Percentiles rank a stretch among this genome's conserved stretches.
Conservation (phyloP, 2,888 invertebrate species). For the Phymatocera aterrima region DNA sequence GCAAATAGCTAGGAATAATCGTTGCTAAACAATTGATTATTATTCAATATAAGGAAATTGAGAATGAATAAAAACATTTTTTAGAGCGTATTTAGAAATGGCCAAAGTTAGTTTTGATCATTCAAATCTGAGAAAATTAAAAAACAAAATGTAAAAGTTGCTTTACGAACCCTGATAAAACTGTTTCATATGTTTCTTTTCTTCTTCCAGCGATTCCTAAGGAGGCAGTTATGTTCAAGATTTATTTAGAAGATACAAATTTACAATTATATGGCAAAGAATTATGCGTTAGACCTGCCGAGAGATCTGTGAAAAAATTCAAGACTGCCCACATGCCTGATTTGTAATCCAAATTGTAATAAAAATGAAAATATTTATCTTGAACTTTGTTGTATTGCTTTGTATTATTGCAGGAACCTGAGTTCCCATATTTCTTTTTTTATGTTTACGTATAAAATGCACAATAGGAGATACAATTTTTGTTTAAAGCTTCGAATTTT, state of each 20-base stretch:
- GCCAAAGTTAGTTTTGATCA: no score
- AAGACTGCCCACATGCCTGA: constrained; percentile 82
- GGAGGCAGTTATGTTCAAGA: constrained; percentile 84
- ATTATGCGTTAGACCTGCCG: constrained; percentile 85
- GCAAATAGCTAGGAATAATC: not conserved
- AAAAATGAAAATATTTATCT: constrained; percentile 30
- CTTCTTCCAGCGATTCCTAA: constrained; percentile 86
- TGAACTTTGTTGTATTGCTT: no score
- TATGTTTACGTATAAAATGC: no score
- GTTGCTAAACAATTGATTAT: not conserved
- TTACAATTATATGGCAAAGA: constrained; percentile 90
- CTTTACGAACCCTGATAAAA: constrained; percentile 43
- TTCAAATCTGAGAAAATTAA: no score
- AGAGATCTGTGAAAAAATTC: constrained; percentile 88
- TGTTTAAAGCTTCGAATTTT: no score
- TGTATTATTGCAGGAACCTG: no score
- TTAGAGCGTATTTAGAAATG: no score
- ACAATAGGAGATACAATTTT: no score
- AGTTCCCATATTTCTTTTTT: no score
- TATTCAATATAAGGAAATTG: not conserved
- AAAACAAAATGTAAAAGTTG: not conserved
- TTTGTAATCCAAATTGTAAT: constrained; percentile 70
- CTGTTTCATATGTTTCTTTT: constrained; percentile 46
- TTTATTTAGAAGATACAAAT: constrained; percentile 79
- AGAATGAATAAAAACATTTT: not conserved